Evolutionary conservation across 2,113 vertebrate genomes (phyloP).

Genomic region (Chionomys nivalis): DNA sequence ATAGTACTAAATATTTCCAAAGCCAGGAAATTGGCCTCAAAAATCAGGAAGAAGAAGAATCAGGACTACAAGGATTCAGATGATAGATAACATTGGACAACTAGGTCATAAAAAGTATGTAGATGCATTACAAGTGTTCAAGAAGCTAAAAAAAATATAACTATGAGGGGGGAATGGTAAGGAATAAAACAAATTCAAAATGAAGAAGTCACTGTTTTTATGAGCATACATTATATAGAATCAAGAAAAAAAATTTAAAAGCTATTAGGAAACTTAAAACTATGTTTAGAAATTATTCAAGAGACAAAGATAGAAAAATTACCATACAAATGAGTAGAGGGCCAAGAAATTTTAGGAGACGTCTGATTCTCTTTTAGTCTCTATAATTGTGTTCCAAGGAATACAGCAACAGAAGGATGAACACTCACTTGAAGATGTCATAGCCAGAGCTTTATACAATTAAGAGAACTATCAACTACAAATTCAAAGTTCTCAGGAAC

Average conservation of each 20-base stretch:
- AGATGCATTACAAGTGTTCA: neutral
- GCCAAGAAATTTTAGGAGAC: neutral
- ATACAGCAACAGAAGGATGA: neutral
- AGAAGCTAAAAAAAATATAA: neutral
- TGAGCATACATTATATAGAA: neutral
- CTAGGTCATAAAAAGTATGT: neutral
- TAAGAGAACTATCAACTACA: neutral
- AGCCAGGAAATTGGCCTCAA: neutral
- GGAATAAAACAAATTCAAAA: neutral
- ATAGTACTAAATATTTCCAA: neutral
- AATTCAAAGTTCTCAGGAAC: neutral
- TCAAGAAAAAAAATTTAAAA: neutral
- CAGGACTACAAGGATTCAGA: neutral
- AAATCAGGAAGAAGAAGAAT: neutral
- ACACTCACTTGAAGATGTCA: neutral
- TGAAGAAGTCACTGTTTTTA: neutral
- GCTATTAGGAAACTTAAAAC: neutral
- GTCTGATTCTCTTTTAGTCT: neutral
- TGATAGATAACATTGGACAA: neutral
- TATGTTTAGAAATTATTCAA: neutral
- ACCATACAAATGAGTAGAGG: neutral
- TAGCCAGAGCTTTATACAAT: neutral
- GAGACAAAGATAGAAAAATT: neutral
- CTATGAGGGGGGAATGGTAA: neutral
- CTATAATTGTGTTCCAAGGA: neutral